Percentiles rank a stretch among this genome's conserved stretches.
phyloP scores from a whole-genome alignment of 2,888 invertebrate species.

The Xanthostigma xanthostigma region DNA sequence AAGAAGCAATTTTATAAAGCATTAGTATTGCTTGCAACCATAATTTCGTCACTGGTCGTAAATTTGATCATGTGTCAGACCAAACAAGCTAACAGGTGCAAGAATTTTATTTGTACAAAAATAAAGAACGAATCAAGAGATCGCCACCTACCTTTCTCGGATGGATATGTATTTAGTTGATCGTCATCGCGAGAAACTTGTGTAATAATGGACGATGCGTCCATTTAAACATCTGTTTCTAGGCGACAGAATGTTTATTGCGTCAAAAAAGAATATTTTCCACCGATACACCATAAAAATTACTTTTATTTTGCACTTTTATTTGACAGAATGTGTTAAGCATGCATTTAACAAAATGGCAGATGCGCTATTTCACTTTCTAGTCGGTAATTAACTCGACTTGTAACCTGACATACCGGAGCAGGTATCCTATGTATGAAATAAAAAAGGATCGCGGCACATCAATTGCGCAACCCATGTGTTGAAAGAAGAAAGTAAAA shows the following conservation, averaged over 20 bases:
- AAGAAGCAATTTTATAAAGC: too few relatives aligned
- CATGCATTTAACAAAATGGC: constrained; percentile 24
- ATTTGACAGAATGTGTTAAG: constrained; percentile 1
- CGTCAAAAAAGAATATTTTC: constrained; percentile 7
- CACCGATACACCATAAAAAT: constrained; percentile 17
- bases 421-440: too few relatives aligned
- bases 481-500: too few relatives aligned
- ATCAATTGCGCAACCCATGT: too few relatives aligned
- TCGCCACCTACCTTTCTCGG: constrained; percentile 70
- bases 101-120: too few relatives aligned
- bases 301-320: constrained; percentile 6
- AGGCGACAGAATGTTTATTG: constrained; percentile 12
- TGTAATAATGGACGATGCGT: constrained; percentile 98
- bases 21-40: too few relatives aligned
- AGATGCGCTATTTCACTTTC: constrained; percentile 19
- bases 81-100: constrained; percentile 5
- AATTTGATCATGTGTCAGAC: constrained; percentile 5
- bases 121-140: constrained; percentile 10
- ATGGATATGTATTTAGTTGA: constrained; percentile 79
- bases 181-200: constrained; percentile 97
- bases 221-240: constrained; percentile 68
- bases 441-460: too few relatives aligned
- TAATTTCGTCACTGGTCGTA: too few relatives aligned
- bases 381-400: background rate
- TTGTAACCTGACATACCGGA: too few relatives aligned